Percentiles rank a stretch among this genome's conserved stretches.
These are phyloP conservation scores for Astur gentilis DNA, from an alignment of 2,113 vertebrate species.

Conservation along the genomic window DNA sequence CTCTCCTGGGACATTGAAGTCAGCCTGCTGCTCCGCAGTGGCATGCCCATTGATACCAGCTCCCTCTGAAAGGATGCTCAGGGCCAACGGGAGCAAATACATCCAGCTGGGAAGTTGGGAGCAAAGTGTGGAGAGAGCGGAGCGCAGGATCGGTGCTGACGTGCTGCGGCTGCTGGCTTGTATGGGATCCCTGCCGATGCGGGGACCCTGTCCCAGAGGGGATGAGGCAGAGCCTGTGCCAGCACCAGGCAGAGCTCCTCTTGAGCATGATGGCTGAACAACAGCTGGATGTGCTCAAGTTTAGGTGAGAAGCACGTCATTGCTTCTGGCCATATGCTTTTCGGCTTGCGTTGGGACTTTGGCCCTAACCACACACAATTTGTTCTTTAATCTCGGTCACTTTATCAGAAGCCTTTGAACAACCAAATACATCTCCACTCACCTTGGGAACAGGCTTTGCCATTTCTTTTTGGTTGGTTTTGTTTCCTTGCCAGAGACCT, in stretches of 20 bases:
- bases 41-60: accelerated
- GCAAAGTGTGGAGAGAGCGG: accelerated
- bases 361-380: not conserved
- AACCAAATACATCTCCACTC: not conserved
- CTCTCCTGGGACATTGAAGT: not conserved
- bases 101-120: accelerated
- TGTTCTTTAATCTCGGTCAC: not conserved
- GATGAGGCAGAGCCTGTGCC: not conserved
- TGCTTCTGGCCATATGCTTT: not conserved
- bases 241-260: not conserved
- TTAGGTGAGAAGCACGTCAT: accelerated
- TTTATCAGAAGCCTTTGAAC: conserved; percentile 31
- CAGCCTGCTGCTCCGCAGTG: accelerated
- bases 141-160: accelerated
- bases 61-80: not conserved
- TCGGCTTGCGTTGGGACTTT: not conserved
- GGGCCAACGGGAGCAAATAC: not conserved
- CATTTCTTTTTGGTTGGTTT: not conserved
- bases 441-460: not conserved
- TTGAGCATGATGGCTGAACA: not conserved
- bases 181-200: accelerated
- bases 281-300: not conserved
- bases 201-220: not conserved
- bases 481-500: not conserved
- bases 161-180: not conserved